Conservation (phyloP, 30 jellyfish, hydroid and myxozoan species). For the Aurelia aurita region DNA sequence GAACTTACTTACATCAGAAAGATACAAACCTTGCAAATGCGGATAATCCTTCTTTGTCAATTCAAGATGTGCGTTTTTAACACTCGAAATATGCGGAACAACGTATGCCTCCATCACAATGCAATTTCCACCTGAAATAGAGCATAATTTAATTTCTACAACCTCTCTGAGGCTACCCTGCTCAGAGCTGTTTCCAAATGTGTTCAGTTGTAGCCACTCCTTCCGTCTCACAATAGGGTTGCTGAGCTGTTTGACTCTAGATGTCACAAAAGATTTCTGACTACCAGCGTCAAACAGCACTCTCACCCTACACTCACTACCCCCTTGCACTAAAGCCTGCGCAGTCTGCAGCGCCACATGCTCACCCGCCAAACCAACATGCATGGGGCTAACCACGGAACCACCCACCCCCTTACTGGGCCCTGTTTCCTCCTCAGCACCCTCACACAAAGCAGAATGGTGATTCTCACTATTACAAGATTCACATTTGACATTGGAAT, state of each 20-base stretch:
- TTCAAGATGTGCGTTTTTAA: conserved; percentile 15
- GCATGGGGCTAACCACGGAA: neutral
- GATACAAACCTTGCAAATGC: conserved; percentile 7
- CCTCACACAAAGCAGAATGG: neutral
- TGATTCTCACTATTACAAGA: conserved; percentile 7
- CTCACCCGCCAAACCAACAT: neutral
- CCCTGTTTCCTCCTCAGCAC: neutral
- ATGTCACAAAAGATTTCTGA: conserved; percentile 13
- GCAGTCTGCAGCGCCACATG: conserved; percentile 1
- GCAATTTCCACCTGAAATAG: conserved; percentile 5
- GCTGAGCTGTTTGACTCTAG: neutral
- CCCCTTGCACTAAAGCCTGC: neutral
- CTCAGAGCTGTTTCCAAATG: conserved; percentile 1
- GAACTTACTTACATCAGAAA: conserved; percentile 1
- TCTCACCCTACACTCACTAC: neutral
- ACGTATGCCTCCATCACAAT: conserved; percentile 17
- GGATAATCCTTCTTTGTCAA: conserved; percentile 18
- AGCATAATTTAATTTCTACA: conserved; percentile 20
- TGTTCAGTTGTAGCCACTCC: conserved; percentile 10
- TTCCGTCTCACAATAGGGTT: neutral
- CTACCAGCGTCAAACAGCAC: conserved; percentile 25
- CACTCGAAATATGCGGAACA: conserved; percentile 13
- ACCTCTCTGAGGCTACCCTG: conserved; percentile 15
- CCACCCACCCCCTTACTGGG: neutral
- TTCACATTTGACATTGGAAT: neutral